Percentiles rank a stretch among this genome's conserved stretches.
These are phyloP conservation scores for Hybognathus amarus DNA, from an alignment of 2,797 vertebrate genomes.

Conservation along the genomic window DNA sequence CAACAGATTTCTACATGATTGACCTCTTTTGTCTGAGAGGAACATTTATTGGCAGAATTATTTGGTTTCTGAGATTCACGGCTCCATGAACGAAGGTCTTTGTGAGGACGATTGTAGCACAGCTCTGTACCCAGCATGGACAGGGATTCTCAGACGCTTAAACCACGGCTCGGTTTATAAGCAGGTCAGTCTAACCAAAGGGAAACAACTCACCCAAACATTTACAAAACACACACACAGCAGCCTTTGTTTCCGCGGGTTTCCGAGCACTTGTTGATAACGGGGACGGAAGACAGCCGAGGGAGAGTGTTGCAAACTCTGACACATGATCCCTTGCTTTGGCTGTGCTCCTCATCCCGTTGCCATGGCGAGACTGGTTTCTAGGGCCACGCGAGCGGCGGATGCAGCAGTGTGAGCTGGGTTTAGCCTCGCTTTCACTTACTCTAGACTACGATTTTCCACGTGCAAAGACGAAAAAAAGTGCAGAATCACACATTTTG, in stretches of 20 bases:
- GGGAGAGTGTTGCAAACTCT: slow-evolving; percentile 8
- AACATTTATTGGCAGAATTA: slow-evolving; percentile 3
- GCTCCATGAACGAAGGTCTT: slow-evolving; percentile 14
- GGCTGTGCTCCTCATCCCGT: slow-evolving; percentile 18
- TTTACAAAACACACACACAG: not conserved
- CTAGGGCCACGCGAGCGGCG: slow-evolving; percentile 22
- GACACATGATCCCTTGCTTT: slow-evolving; percentile 20
- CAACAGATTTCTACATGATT: slow-evolving; percentile 29
- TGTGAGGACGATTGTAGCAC: slow-evolving; percentile 17
- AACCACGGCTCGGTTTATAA: not conserved
- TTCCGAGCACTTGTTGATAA: slow-evolving; percentile 9
- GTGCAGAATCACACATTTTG: not conserved
- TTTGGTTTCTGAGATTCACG: not conserved
- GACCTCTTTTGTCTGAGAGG: slow-evolving; percentile 22
- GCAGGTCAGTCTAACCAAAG: not conserved
- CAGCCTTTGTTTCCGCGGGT: not conserved
- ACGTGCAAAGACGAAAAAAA: not conserved
- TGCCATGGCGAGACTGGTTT: slow-evolving; percentile 56
- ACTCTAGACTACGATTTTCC: not conserved
- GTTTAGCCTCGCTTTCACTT: slow-evolving; percentile 6
- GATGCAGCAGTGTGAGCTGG: slow-evolving; percentile 3
- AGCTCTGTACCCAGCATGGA: not conserved
- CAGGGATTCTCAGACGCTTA: slow-evolving; percentile 10
- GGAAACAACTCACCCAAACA: slow-evolving; percentile 8
- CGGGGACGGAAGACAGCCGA: not conserved